Evolutionary conservation across 2,888 invertebrate genomes (phyloP).

Genomic region (Margaritifera margaritifera): DNA sequence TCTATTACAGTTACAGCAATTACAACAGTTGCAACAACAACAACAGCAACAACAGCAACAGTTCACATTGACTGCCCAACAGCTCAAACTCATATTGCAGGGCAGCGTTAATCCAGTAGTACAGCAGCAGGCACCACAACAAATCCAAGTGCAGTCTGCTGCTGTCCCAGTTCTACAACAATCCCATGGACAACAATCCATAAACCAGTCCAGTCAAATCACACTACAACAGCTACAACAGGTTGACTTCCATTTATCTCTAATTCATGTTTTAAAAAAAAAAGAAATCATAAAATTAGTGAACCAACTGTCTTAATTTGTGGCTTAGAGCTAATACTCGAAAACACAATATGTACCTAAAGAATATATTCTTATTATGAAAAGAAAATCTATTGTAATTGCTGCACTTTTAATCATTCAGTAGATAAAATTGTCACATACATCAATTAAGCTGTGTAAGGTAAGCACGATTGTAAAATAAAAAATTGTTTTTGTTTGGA

Average conservation of each 20-base stretch:
- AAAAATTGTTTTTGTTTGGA: too few species aligned
- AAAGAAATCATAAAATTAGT: too few species aligned
- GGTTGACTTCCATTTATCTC: conserved; percentile 33
- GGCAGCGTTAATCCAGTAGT: conserved; percentile 39
- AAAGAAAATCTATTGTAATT: too few species aligned
- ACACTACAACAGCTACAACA: conserved; percentile 68
- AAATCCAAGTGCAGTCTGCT: conserved; percentile 15
- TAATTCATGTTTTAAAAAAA: too few species aligned
- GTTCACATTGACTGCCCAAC: conserved; percentile 45
- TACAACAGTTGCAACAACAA: conserved; percentile 43
- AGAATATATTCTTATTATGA: too few species aligned
- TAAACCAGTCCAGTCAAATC: conserved; percentile 38
- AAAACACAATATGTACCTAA: too few species aligned
- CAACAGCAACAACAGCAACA: conserved; percentile 42
- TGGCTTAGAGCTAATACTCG: conserved; percentile 21
- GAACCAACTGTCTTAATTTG: not conserved
- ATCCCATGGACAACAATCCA: conserved; percentile 4
- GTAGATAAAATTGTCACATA: too few species aligned
- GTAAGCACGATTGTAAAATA: too few species aligned
- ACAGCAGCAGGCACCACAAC: conserved; percentile 19
- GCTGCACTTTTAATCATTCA: too few species aligned
- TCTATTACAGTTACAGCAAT: conserved; percentile 40
- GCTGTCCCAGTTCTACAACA: conserved; percentile 11
- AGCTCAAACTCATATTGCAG: conserved; percentile 55
- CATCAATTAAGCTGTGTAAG: too few species aligned